Base-by-base conservation (phyloP, 2,797 vertebrate genomes). In the Chelonia mydas region DNA sequence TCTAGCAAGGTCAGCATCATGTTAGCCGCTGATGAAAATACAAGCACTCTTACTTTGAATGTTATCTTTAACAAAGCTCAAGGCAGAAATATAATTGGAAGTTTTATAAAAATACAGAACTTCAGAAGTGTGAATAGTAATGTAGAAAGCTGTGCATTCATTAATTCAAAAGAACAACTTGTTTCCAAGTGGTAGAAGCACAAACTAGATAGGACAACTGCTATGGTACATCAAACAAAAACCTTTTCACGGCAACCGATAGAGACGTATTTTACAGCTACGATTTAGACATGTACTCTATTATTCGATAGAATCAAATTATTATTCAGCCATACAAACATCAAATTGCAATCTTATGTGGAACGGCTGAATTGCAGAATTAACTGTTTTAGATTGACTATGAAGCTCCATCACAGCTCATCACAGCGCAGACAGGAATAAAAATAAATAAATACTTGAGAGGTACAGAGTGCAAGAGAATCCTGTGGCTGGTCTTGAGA, bases 21-120 rank as follows among this genome's bases (percentile, higher is more conserved):
- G 76, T 93, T 92, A 51, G 37, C 91, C 49, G 11, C 11, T 91
- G 72, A 90, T 50, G 16, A 94, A 97, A 96, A 87, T 83, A 83
- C 61, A 77, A 92, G 50, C 53, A 65, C n/a, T 88, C 6, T 27
- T 78, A 91, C 90, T 95, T 96, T 82, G 6, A 91, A 89, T 96
- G 91, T 96, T 97, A 59, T 91, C 89, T 92, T 91, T 86, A 87
- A 80, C 10, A 65, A 45, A 13, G 21, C 61, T 95, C 72, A 94
- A 90, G 10, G 49, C 1, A 87, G 57, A 57, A 65, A 80, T 54
- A 88, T 59, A 88, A n/a, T 51, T 94, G 2, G 59, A 89, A 91
- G 50, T 78, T 7, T n/a, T 81, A 93, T 84, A 91, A 84, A 81
- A 92, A 83, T 82, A 50, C 25, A 50, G 13, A 92, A n/a, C 79